Conservation (phyloP, 1,140 invertebrate genomes). For the Macrocentrus cingulum region DNA sequence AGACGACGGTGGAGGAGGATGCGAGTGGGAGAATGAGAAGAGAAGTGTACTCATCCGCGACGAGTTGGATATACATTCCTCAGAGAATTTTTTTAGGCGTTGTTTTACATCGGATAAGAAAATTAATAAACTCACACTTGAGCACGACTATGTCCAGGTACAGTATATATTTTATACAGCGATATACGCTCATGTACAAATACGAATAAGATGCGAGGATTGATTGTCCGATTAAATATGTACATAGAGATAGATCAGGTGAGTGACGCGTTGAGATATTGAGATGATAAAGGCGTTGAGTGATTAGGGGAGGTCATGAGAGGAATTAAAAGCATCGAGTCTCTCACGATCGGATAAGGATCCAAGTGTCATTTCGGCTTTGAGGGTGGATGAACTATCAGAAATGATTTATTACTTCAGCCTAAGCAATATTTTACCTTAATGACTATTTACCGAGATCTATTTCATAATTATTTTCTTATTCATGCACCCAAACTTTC, state of each 20-base stretch:
- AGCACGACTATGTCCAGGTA: too few relatives aligned
- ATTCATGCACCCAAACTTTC: too few relatives aligned
- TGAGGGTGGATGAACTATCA: constrained; percentile 1
- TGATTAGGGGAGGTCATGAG: constrained; percentile 27
- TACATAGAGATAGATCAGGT: constrained; percentile 5
- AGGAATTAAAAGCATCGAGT: constrained; percentile 21
- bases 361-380: constrained; percentile 11
- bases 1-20: constrained; percentile 25
- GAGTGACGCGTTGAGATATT: constrained; percentile 11
- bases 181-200: too few relatives aligned
- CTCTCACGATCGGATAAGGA: constrained; percentile 2
- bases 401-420: constrained; percentile 19
- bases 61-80: background rate
- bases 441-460: background rate
- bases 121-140: too few relatives aligned
- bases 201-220: background rate
- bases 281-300: constrained; percentile 25
- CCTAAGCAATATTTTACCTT: background rate
- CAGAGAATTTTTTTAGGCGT: too few relatives aligned
- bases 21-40: constrained; percentile 4
- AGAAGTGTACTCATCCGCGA: background rate
- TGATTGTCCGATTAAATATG: background rate
- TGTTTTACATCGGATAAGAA: too few relatives aligned
- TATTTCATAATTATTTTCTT: background rate
- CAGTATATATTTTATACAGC: background rate